Conservation (phyloP, 2,113 vertebrate genomes). For the Cochlearius cochlearius region DNA sequence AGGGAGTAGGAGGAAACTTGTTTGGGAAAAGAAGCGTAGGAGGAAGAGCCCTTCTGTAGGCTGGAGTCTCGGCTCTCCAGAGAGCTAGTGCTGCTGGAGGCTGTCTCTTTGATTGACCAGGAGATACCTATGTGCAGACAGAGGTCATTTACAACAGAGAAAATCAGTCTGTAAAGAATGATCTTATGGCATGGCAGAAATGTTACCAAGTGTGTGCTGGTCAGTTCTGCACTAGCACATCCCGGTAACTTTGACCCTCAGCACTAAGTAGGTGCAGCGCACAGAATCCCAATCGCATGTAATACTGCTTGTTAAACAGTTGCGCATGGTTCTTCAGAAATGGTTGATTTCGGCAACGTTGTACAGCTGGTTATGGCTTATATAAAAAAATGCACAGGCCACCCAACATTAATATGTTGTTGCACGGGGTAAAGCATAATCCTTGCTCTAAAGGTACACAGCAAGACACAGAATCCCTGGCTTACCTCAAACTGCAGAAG, state of each 20-base stretch:
- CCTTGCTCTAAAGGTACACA: background rate
- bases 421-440: background rate
- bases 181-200: background rate
- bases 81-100: slow-evolving; percentile 71
- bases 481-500: background rate
- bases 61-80: slow-evolving; percentile 72
- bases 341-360: background rate
- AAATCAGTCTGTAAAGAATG: background rate
- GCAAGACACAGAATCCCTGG: background rate
- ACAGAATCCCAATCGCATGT: background rate
- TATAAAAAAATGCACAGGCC: background rate
- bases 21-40: slow-evolving; percentile 74
- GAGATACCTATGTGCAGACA: slow-evolving; percentile 82
- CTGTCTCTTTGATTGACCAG: slow-evolving; percentile 93
- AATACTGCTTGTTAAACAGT: background rate
- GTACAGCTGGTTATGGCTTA: background rate
- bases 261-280: background rate
- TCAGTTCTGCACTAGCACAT: background rate
- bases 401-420: background rate
- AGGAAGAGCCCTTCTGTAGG: slow-evolving; percentile 77
- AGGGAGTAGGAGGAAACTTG: slow-evolving; percentile 86
- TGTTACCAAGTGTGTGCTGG: background rate
- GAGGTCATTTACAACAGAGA: background rate
- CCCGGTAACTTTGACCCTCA: background rate
- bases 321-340: background rate